phyloP scores from a whole-genome alignment of 2,113 vertebrate species.

The Gymnarchus niloticus region DNA sequence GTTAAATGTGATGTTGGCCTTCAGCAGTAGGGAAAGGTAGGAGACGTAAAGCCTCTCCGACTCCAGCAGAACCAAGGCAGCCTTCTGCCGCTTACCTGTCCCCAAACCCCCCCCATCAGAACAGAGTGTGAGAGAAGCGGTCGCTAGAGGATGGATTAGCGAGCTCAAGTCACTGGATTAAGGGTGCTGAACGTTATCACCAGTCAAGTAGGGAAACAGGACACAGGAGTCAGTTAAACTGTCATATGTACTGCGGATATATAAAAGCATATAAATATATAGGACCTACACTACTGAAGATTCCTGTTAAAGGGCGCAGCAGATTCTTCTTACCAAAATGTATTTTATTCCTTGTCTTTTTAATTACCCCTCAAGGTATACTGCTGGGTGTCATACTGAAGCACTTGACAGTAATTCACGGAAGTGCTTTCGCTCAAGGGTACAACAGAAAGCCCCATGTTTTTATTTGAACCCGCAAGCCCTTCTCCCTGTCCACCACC shows the following conservation, averaged over 20 bases:
- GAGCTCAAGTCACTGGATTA: not conserved
- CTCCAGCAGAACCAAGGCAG: constrained; percentile 87
- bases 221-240: not conserved
- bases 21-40: constrained; percentile 84
- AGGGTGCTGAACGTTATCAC: not conserved
- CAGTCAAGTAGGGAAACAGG: not conserved
- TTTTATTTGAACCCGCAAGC: not conserved
- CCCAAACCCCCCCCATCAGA: constrained; percentile 13
- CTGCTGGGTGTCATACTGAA: not conserved
- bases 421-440: not conserved
- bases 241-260: not conserved
- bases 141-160: not conserved
- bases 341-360: not conserved
- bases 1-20: constrained; percentile 88
- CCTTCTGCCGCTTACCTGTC: constrained; percentile 81
- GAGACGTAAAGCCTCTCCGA: constrained; percentile 92
- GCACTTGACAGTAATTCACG: not conserved
- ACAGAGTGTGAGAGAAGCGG: not conserved
- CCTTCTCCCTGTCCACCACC: not conserved
- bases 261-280: not conserved
- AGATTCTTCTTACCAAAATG: too few relatives aligned
- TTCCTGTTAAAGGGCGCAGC: not conserved
- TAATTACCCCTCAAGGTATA: not conserved
- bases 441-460: not conserved
- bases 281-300: not conserved